A percentile compares a stretch with the other conserved stretches of the same genome.
Evolutionary conservation across 2,113 vertebrate genomes (phyloP).

Genomic region (Ageneiosus marmoratus): DNA sequence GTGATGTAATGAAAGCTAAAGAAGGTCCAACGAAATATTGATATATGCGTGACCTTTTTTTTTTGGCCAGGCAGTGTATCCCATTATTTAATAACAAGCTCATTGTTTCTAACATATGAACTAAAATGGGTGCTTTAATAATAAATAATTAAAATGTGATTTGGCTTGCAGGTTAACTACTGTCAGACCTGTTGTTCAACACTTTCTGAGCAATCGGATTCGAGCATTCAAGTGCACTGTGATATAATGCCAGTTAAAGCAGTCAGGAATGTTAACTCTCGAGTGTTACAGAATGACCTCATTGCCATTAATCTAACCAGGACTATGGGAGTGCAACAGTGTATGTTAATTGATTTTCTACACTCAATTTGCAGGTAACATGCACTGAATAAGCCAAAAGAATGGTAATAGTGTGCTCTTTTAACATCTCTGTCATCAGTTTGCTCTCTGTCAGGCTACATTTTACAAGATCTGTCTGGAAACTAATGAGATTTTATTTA

Average conservation of each 20-base stretch:
- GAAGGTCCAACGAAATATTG: too few species aligned
- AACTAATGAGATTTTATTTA: too few species aligned
- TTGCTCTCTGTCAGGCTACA: not conserved
- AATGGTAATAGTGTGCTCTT: not conserved
- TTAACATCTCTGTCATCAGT: not conserved
- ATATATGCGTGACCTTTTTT: not conserved
- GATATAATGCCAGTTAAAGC: not conserved
- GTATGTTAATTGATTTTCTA: not conserved
- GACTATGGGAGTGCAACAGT: not conserved
- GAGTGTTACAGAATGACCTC: conserved; percentile 30
- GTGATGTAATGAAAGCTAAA: too few species aligned
- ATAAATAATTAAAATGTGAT: not conserved
- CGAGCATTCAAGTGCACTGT: not conserved
- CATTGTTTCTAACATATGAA: not conserved
- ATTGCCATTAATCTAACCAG: conserved; percentile 62
- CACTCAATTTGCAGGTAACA: not conserved
- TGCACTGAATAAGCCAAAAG: not conserved
- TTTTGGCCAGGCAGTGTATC: too few species aligned
- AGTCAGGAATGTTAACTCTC: not conserved
- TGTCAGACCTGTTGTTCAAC: not conserved
- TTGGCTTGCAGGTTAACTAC: not conserved
- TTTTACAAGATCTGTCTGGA: not conserved
- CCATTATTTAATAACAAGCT: too few species aligned
- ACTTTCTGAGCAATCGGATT: not conserved
- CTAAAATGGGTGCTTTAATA: not conserved